Evolutionary conservation across 2,113 vertebrate genomes (phyloP).

Genomic region (Ammodytes marinus): DNA sequence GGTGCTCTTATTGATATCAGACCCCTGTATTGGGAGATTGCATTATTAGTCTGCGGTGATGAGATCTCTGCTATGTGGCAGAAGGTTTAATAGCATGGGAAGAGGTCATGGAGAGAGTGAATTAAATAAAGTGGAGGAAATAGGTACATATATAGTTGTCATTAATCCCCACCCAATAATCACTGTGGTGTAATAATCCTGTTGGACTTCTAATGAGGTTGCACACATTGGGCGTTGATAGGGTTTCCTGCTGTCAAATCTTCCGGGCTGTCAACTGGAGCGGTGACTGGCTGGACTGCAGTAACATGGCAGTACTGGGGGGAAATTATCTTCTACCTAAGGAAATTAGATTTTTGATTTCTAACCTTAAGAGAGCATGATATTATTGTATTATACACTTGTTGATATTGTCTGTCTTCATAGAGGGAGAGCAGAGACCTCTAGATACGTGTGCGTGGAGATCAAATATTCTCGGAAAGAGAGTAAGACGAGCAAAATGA

Average conservation of each 20-base stretch:
- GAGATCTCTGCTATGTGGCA: slow-evolving; percentile 52
- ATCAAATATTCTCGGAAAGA: slow-evolving; percentile 8
- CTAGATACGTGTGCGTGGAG: background rate
- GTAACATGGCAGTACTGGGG: slow-evolving; percentile 12
- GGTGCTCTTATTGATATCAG: slow-evolving; percentile 50
- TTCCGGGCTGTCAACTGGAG: slow-evolving; percentile 21
- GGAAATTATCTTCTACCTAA: slow-evolving; percentile 51
- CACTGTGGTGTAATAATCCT: slow-evolving; percentile 33
- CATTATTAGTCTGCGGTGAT: slow-evolving; percentile 62
- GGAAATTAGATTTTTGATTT: slow-evolving; percentile 69
- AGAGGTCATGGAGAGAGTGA: slow-evolving; percentile 28
- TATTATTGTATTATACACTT: slow-evolving; percentile 62
- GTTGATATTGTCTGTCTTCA: slow-evolving; percentile 48
- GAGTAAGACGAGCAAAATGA: background rate
- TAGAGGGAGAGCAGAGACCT: slow-evolving; percentile 5
- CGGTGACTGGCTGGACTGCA: slow-evolving; percentile 14
- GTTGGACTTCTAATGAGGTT: slow-evolving; percentile 37
- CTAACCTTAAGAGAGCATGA: slow-evolving; percentile 45
- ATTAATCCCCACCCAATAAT: slow-evolving; percentile 53
- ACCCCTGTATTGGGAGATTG: slow-evolving; percentile 49
- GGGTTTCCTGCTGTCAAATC: slow-evolving; percentile 32
- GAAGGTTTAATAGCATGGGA: slow-evolving; percentile 46
- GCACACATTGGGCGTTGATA: slow-evolving; percentile 37
- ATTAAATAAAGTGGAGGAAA: slow-evolving; percentile 45
- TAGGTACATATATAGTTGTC: slow-evolving; percentile 39